A percentile compares a stretch with the other conserved stretches of the same genome.
These are phyloP conservation scores for Drosophila hamatofila DNA, from an alignment of 2,888 invertebrate species.

Conservation along the genomic window DNA sequence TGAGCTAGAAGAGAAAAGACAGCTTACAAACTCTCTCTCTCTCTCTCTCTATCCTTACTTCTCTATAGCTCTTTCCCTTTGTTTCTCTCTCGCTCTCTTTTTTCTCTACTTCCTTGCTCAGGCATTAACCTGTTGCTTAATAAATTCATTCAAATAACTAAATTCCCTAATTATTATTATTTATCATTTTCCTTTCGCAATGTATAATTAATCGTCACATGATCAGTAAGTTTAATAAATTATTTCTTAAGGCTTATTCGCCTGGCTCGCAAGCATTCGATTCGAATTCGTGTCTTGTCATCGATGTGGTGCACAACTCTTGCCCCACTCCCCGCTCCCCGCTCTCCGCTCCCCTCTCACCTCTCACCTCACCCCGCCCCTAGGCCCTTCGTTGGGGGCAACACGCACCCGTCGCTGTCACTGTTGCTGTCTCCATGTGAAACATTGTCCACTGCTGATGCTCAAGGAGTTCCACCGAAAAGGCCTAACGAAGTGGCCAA, in stretches of 20 bases:
- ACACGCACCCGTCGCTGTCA: slow-evolving; percentile 34
- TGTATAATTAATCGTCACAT: slow-evolving; percentile 22
- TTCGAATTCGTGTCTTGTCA: slow-evolving; percentile 27
- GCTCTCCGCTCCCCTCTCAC: no score
- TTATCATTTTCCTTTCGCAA: not conserved
- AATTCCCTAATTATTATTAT: not conserved
- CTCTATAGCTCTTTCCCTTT: not conserved
- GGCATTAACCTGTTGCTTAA: not conserved
- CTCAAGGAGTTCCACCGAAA: slow-evolving; percentile 72
- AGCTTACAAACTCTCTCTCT: not conserved
- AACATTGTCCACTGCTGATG: slow-evolving; percentile 63
- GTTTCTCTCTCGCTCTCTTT: not conserved
- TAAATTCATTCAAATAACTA: no score
- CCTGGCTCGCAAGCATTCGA: not conserved
- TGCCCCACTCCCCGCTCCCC: not conserved
- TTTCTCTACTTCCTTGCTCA: not conserved
- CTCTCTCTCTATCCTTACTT: not conserved
- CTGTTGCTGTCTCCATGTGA: slow-evolving; percentile 55
- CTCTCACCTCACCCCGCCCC: not conserved
- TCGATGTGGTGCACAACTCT: slow-evolving; percentile 1
- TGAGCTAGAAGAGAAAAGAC: not conserved
- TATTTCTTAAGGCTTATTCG: not conserved
- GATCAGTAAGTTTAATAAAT: slow-evolving; percentile 37
- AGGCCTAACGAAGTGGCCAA: slow-evolving; percentile 69
- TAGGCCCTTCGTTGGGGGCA: slow-evolving; percentile 1